Evolutionary conservation across 2,888 invertebrate genomes (phyloP).

Genomic region (Helicoverpa assulta): DNA sequence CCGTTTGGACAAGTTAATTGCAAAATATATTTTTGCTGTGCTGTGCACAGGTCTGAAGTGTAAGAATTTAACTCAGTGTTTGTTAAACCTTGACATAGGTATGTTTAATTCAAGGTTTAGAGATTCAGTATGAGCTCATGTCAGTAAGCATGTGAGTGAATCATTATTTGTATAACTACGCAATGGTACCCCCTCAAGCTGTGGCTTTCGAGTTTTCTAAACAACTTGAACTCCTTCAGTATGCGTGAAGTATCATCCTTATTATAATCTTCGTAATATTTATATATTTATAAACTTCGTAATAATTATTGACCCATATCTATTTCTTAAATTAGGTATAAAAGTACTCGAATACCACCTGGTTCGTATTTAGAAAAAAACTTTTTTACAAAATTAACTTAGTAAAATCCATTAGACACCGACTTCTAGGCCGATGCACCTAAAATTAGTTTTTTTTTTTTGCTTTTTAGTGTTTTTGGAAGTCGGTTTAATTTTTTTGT

Average conservation of each 20-base stretch:
- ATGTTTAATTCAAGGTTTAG: conserved; percentile 61
- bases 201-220: conserved; percentile 27
- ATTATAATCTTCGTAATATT: conserved; percentile 8
- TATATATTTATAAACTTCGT: conserved; percentile 10
- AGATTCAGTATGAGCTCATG: conserved; percentile 68
- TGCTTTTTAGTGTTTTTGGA: no score
- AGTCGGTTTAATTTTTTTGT: no score
- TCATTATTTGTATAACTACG: conserved; percentile 61
- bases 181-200: conserved; percentile 33
- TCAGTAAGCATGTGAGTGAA: conserved; percentile 57
- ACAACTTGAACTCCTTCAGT: conserved; percentile 12
- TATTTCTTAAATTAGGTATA: neutral
- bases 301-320: neutral
- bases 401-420: no score
- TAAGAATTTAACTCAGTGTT: conserved; percentile 34
- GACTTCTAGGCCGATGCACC: no score
- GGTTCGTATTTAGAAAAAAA: conserved; percentile 22
- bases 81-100: conserved; percentile 51
- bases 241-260: conserved; percentile 10
- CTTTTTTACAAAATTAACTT: no score
- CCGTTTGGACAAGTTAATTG: conserved; percentile 50
- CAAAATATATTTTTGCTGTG: conserved; percentile 50
- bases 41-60: conserved; percentile 43
- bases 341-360: neutral
- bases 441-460: no score